Conservation (phyloP, 2,113 vertebrate genomes). For the Dunckerocampus dactyliophorus region DNA sequence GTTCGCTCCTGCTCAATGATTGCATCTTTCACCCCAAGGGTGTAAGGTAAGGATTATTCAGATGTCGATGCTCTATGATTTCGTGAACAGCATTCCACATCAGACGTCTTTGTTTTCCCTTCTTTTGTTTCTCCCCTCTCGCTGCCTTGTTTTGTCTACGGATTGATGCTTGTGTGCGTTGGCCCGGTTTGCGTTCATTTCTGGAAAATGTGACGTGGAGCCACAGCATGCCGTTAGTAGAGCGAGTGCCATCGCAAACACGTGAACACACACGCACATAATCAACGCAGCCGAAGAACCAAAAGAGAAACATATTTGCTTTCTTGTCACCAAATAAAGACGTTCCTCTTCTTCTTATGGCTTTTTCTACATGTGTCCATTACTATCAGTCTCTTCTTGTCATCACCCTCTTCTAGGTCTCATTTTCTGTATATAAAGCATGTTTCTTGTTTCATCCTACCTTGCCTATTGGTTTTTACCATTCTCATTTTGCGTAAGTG, state of each 20-base stretch:
- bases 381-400: not conserved
- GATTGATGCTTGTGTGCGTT: conserved; percentile 16
- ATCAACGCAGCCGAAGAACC: not conserved
- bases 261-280: conserved; percentile 13
- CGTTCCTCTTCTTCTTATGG: conserved; percentile 4
- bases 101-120: conserved; percentile 5
- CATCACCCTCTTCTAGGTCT: not conserved
- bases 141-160: not conserved
- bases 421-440: not conserved
- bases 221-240: conserved; percentile 19
- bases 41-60: conserved; percentile 20
- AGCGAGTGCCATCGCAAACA: conserved; percentile 1
- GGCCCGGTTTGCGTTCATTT: conserved; percentile 20
- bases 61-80: conserved; percentile 8
- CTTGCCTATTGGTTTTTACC: not conserved
- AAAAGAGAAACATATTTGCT: not conserved
- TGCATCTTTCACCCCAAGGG: not conserved
- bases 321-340: too few species aligned
- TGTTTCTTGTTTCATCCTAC: not conserved
- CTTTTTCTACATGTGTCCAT: not conserved
- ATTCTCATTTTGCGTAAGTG: conserved; percentile 19
- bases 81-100: conserved; percentile 4
- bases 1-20: conserved; percentile 5
- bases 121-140: not conserved
- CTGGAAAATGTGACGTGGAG: conserved; percentile 8